Conservation (phyloP, 2,797 vertebrate species). For the Peromyscus attwateri region DNA sequence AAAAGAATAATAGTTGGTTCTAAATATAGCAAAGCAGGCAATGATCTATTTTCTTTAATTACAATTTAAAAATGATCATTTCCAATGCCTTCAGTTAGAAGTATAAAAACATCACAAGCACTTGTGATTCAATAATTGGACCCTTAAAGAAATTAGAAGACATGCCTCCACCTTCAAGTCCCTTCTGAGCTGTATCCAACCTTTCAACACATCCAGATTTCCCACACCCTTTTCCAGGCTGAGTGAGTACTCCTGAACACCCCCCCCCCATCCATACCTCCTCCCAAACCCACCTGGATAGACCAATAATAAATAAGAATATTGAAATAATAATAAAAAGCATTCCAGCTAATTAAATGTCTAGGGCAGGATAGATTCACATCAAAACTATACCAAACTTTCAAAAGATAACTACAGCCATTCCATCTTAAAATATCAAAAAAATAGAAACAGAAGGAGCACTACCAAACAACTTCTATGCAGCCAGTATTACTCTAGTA, state of each 20-base stretch:
- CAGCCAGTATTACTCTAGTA: neutral
- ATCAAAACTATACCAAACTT: neutral
- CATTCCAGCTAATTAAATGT: neutral
- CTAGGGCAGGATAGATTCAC: neutral
- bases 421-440: neutral
- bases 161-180: neutral
- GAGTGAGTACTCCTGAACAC: neutral
- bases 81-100: slow-evolving; percentile 32
- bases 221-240: neutral
- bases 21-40: slow-evolving; percentile 44
- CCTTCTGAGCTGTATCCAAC: neutral
- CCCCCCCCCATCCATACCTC: neutral
- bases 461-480: neutral
- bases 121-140: neutral
- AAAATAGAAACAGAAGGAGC: neutral
- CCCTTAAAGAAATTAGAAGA: slow-evolving; percentile 46
- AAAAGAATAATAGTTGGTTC: slow-evolving; percentile 28
- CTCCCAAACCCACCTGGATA: neutral
- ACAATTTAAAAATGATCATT: slow-evolving; percentile 39
- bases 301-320: neutral
- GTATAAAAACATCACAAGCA: slow-evolving; percentile 24
- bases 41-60: slow-evolving; percentile 51
- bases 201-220: neutral
- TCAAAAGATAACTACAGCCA: neutral
- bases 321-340: neutral